Base-by-base conservation (phyloP, 2,888 invertebrate species). In the Spodoptera exigua region DNA sequence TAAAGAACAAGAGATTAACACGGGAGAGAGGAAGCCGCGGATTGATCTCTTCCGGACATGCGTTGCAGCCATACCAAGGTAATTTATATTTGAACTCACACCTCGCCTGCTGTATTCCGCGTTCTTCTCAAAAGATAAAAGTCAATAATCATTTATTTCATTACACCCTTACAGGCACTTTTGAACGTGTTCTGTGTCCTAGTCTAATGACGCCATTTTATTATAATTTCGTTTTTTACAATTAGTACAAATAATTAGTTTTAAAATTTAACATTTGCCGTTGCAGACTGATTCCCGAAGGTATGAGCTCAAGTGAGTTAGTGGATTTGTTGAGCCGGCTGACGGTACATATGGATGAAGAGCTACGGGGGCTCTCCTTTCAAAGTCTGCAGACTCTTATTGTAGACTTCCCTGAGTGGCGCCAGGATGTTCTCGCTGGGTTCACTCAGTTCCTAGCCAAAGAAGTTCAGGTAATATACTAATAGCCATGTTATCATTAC, bases 281-380 rank as follows among this genome's bases (percentile, higher is more conserved):
- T 63, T 60, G 0, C 72, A 96, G 99, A 65, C 94, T 99, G 18
- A 98, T 99, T 77, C 99, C 99, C 0, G 99, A 99, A 85, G 99
- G 99, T 11, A 99, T 99, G 98, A 97, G 97, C 13, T 96, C 98
- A 11, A 96, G 97, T 34, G 99, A 99, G 89, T 94, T 99, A 58
- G 98, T 99, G 3, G 99, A 99, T 83, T 95, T 99, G 71, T 94
- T 99, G 3, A 97, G 98, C 37, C 95, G 99, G 4, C 95, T 99
- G 44, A 99, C 99, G 0, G 98, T 99, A 0, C 99, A 99, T 87
- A 98, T 99, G 97, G 99, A 99, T 81, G 99, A 99, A 87, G 99
- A 99, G 90, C 94, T 99, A 53, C 95, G 99, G 27, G 98, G 97
- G 3, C 94, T 99, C 53, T 98, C 99, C 0, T 98, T 98, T 92